Percentiles rank a stretch among this genome's conserved stretches.
These are phyloP conservation scores for Dysdera silvatica DNA, from an alignment of 1,140 invertebrate species.

Conservation along the genomic window DNA sequence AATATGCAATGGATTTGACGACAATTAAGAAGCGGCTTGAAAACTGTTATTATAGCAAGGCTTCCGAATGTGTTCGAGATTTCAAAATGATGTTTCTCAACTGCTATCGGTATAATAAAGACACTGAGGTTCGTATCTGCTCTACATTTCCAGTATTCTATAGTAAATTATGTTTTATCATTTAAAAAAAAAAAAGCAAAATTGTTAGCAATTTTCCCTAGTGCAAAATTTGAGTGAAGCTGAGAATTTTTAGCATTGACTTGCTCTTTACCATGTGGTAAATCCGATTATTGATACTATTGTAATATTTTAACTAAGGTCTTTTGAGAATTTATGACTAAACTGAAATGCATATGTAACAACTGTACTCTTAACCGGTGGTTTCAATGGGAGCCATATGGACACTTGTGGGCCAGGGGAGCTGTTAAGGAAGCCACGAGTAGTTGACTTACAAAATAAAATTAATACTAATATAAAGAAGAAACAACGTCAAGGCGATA, in stretches of 20 bases:
- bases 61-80: constrained; percentile 93
- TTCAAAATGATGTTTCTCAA: constrained; percentile 99
- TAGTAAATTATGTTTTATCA: background rate
- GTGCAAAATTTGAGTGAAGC: background rate
- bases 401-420: too few species aligned
- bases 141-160: too few species aligned
- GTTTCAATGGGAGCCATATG: too few species aligned
- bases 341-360: too few species aligned
- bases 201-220: background rate
- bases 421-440: too few species aligned
- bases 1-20: constrained; percentile 88
- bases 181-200: background rate
- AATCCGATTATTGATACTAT: background rate
- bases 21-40: constrained; percentile 95
- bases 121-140: constrained; percentile 64
- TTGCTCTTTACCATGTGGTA: background rate
- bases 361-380: too few species aligned
- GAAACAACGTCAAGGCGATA: too few species aligned
- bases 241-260: background rate
- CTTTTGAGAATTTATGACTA: too few species aligned
- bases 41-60: constrained; percentile 90
- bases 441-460: too few species aligned
- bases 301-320: background rate
- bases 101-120: constrained; percentile 98
- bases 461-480: too few species aligned